A percentile compares a stretch with the other conserved stretches of the same genome.
Evolutionary conservation across 2,113 vertebrate genomes (phyloP).

Genomic region (Isichthys henryi): DNA sequence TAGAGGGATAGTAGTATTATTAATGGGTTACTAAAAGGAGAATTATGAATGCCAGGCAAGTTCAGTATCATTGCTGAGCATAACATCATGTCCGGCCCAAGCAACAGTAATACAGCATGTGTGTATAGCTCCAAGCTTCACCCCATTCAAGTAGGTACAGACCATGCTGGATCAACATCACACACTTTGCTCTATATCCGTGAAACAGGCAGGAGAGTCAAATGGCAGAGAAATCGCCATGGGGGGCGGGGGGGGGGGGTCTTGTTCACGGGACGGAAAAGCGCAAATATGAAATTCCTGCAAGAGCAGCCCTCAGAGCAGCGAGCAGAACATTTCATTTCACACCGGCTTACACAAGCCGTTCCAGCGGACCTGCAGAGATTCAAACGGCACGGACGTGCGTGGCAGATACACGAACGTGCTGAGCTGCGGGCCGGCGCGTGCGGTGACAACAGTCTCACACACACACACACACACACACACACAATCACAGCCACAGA

Average conservation of each 20-base stretch:
- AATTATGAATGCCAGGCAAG: not conserved
- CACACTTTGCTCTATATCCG: not conserved
- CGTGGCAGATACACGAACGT: not conserved
- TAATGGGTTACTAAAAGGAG: too few species aligned
- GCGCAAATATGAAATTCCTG: conserved; percentile 24
- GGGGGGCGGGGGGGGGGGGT: not conserved
- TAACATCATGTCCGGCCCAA: not conserved
- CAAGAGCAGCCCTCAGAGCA: conserved; percentile 25
- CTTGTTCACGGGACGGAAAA: not conserved
- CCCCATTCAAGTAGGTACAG: not conserved
- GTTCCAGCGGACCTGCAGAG: conserved; percentile 15
- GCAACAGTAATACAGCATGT: not conserved
- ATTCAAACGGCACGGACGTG: not conserved
- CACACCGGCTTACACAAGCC: conserved; percentile 40
- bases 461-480: not conserved
- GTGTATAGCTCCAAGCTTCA: not conserved
- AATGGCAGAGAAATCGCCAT: not conserved
- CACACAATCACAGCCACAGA: not conserved
- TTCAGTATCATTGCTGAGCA: not conserved
- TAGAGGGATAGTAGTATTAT: too few species aligned
- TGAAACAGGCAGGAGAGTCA: not conserved
- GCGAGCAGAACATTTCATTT: conserved; percentile 33
- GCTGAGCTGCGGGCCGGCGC: not conserved
- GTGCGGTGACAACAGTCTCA: not conserved
- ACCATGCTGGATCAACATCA: not conserved